Evolutionary conservation across 2,113 vertebrate genomes (phyloP), one percentile per base, ranked within the genome.

Genomic region (Cichladusa arquata): DNA sequence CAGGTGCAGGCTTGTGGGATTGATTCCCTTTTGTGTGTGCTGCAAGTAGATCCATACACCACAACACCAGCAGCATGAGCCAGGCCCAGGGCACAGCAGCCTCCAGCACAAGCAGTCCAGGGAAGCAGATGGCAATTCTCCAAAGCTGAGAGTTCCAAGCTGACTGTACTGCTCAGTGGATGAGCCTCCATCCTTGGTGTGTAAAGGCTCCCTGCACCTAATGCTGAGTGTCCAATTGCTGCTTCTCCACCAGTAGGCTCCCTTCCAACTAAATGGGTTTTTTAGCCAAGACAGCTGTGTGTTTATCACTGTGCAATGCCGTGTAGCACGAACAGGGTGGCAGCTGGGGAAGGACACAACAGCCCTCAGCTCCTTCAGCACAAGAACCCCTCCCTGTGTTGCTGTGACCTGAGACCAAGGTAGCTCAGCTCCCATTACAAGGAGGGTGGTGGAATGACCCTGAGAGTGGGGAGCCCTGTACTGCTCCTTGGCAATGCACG

Each of bases 401-500:
- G 48, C 60, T 20, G 3, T 5, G 56, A 14, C 29, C 0, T 0
- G 40, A 7, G 31, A 61, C 31, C 45, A 12, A 69, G 29, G 28
- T 19, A 11, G 12, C 67, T 4, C 9, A 9, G 56, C 20, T 62
- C 40, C 19, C 15, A 9, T 9, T 0, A 2, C 56, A 16, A 16
- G 9, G 18, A 57, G 12, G 23, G 19, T 48, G 36, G 7, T 50
- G 61, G 22, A 26, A 34, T 2, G 25, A 9, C 31, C 48, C 6
- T 23, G 28, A 4, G 45, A 18, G 12, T 1, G 38, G 20, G 18
- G 22, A 72, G 40, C 54, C 14, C 56, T 16, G 9, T 6, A 5
- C 64, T 45, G 13, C 12, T 50, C 44, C 56, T n/a, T 31, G 14
- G 20, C 25, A 11, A 6, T 10, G 7, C 24, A 16, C 0, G 0